These are phyloP conservation scores for Phanerotoma sp. DNA, from an alignment of 2,888 invertebrate species.

Conservation along the genomic window DNA sequence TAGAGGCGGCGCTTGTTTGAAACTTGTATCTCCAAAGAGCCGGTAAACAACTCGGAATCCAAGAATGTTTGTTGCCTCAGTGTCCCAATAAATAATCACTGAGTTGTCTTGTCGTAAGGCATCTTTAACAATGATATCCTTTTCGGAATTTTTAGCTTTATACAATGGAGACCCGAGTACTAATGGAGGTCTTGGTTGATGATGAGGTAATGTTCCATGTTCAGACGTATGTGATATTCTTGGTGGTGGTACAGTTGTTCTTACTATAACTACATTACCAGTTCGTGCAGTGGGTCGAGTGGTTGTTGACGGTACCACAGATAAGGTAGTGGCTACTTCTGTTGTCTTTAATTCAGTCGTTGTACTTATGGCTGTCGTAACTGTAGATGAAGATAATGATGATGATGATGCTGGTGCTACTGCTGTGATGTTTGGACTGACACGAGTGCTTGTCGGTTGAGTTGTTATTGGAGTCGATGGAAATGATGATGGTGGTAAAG, in stretches of 20 bases:
- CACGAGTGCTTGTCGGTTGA: conserved; percentile 40
- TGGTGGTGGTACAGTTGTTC: conserved; percentile 45
- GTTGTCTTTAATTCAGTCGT: conserved; percentile 37
- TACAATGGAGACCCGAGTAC: conserved; percentile 70
- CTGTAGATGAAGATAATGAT: conserved; percentile 38
- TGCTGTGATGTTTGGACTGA: conserved; percentile 43
- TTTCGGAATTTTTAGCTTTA: conserved; percentile 67
- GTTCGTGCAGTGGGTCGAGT: conserved; percentile 44
- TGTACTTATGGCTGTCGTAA: conserved; percentile 29
- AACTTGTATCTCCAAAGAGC: conserved; percentile 85
- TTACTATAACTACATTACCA: conserved; percentile 50
- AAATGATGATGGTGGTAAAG: conserved; percentile 44
- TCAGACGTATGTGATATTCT: conserved; percentile 40
- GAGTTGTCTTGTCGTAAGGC: conserved; percentile 84
- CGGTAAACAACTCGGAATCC: conserved; percentile 88
- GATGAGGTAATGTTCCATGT: conserved; percentile 40
- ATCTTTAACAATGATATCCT: conserved; percentile 83
- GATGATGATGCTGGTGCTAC: conserved; percentile 45
- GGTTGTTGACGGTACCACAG: conserved; percentile 36
- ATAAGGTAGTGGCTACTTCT: conserved; percentile 51
- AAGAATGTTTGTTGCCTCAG: conserved; percentile 82
- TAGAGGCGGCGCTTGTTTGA: conserved; percentile 86
- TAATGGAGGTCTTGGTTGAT: conserved; percentile 68
- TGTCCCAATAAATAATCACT: conserved; percentile 90
- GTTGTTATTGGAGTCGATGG: neutral